phyloP scores from a whole-genome alignment of 2,113 vertebrate genomes.

The Guaruba guarouba region DNA sequence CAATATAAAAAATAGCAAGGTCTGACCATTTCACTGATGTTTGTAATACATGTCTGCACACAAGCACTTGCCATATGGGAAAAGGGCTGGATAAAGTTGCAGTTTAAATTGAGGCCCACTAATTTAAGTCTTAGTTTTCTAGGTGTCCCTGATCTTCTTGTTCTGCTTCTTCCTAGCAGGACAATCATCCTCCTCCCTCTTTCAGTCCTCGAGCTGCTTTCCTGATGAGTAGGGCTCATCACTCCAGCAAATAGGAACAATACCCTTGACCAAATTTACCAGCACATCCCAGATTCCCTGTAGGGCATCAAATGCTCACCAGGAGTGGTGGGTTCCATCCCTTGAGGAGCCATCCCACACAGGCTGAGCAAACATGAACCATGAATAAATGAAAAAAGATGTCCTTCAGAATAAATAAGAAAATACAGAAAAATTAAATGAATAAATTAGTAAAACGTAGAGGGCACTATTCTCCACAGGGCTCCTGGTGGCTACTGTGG shows the following conservation, averaged over 20 bases:
- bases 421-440: neutral
- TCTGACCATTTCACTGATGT: neutral
- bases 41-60: neutral
- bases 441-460: neutral
- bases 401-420: neutral
- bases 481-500: neutral
- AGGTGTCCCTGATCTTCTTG: neutral
- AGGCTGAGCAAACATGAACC: neutral
- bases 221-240: neutral
- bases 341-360: neutral
- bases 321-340: accelerated
- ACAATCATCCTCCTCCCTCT: neutral
- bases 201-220: neutral
- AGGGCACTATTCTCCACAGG: neutral
- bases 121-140: neutral
- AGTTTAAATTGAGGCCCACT: neutral
- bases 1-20: neutral
- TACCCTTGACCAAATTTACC: neutral
- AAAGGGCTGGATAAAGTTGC: neutral
- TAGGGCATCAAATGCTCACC: neutral
- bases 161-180: neutral
- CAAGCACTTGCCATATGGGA: neutral
- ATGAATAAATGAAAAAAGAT: neutral
- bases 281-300: neutral
- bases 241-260: neutral